phyloP scores from a whole-genome alignment of 2,797 vertebrate genomes.

The Bryconaethiops microstoma region DNA sequence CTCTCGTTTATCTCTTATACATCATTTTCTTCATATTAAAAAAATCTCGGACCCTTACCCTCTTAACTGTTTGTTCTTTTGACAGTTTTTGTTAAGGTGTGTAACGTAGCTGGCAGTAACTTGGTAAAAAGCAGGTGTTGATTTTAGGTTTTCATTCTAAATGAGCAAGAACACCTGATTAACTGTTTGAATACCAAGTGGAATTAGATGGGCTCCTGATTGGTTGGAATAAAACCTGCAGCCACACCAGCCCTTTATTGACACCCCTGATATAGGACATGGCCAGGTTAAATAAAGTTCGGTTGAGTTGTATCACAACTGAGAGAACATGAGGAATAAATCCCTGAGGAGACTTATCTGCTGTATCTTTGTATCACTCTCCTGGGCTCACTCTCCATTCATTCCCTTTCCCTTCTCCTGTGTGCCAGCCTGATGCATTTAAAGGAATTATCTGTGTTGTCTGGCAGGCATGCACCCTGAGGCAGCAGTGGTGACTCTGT shows the following conservation, averaged over 20 bases:
- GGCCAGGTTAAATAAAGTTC: neutral
- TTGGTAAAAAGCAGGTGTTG: no score
- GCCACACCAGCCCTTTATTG: no score
- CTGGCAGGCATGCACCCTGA: neutral
- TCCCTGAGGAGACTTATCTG: slow-evolving; percentile 20
- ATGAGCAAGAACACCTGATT: no score
- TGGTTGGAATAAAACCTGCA: no score
- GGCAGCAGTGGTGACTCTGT: slow-evolving; percentile 63
- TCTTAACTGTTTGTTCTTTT: no score
- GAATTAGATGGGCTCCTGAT: no score
- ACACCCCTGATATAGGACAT: neutral
- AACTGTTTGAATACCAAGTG: no score
- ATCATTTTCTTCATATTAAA: neutral
- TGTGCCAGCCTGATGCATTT: slow-evolving; percentile 47
- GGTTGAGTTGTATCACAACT: slow-evolving; percentile 12
- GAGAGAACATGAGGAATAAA: slow-evolving; percentile 36
- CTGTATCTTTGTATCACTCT: slow-evolving; percentile 9
- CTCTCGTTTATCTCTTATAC: no score
- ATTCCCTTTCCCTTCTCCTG: neutral
- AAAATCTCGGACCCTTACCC: no score
- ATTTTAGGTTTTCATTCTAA: no score
- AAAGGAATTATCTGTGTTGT: slow-evolving; percentile 52
- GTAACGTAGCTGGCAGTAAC: no score
- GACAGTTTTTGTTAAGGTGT: no score
- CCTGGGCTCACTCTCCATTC: neutral